Evolutionary conservation across 2,888 invertebrate species (phyloP), one percentile per base, ranked within the genome.

Genomic region (Erpobdella octoculata): DNA sequence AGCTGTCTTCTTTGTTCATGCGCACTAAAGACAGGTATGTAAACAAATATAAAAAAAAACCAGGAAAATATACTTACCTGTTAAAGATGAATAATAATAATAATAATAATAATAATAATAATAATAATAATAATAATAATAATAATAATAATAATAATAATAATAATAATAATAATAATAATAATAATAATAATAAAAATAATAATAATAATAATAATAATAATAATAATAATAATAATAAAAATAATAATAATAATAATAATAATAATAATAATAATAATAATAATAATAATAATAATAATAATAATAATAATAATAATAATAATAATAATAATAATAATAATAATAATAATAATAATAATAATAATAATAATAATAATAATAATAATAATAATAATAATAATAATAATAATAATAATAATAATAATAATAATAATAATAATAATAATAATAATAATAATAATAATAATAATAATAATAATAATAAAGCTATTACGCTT

Each of bases 161-260:
- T n/a, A n/a, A n/a, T n/a, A n/a, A n/a, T n/a, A n/a, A n/a, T n/a
- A n/a, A 12, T 33, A 25, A 33, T 12, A 33, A 33, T 15, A 64
- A 35, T 15, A 9, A 64, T 64, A 25, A 15, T 31, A 15, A 33
- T 12, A 64, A 64, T 64, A 64, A 64, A 12, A 64, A 64, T 64
- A 64, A 64, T 33, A 64, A 64, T 33, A 33, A 64, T 31, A 64
- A 64, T 64, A 64, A 35, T 64, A 33, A 35, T 33, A 64, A 35
- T 33, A 64, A 35, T 21, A 64, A 15, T 33, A 21, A 35, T 64
- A 64, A 35, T 31, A 33, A 25, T 59, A 59, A 9, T 59, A 59
- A 25, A 9, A 18, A 25, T 21, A 18, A 25, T 59, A 59, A 25
- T 21, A 59, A 25, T 59, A 59, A 25, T 21, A 18, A 25, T 21